These are phyloP conservation scores for Lasioglossum pauxillum DNA, from an alignment of 2,888 invertebrate genomes.

Conservation along the genomic window DNA sequence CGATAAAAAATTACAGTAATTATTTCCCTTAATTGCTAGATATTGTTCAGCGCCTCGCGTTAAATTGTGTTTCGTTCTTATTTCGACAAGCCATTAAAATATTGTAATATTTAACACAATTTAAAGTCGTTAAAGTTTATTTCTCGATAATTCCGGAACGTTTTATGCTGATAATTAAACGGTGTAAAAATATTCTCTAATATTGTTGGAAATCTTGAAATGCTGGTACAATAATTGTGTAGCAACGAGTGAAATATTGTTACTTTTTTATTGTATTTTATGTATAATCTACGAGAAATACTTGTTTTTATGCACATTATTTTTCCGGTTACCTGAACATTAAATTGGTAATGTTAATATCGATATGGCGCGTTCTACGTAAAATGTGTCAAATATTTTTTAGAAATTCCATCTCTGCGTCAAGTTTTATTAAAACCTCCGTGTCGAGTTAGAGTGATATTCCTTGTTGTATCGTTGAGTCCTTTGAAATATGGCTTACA, in stretches of 20 bases:
- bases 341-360: not conserved
- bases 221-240: not conserved
- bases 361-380: not conserved
- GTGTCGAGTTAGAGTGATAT: not conserved
- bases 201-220: not conserved
- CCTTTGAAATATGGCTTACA: constrained; percentile 2
- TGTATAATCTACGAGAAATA: not conserved
- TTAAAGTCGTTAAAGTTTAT: not conserved
- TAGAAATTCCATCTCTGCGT: not conserved
- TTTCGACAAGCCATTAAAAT: not conserved
- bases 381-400: not conserved
- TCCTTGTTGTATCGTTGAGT: not conserved
- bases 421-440: not conserved
- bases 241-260: not conserved
- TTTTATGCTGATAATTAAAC: not conserved
- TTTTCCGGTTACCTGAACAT: not conserved
- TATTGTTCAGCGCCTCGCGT: not conserved
- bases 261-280: too few species aligned
- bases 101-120: not conserved
- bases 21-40: not conserved
- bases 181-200: not conserved
- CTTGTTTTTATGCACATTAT: not conserved
- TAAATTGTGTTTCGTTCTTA: not conserved
- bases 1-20: not conserved
- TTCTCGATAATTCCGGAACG: not conserved